A percentile compares a stretch with the other conserved stretches of the same genome.
Evolutionary conservation across 2,888 invertebrate genomes (phyloP).

Genomic region (Xestobium rufovillosum): DNA sequence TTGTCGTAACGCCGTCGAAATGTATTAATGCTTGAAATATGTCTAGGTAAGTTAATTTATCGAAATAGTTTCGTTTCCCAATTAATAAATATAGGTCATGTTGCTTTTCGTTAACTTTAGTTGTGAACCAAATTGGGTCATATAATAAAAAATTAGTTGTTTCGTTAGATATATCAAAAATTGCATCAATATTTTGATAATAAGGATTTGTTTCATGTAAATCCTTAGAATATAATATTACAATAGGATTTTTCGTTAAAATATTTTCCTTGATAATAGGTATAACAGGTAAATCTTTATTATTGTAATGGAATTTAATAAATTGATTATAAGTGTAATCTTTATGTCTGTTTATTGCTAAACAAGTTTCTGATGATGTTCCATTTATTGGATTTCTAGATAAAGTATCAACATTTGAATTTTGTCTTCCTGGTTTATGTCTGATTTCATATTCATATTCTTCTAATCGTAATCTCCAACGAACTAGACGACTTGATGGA

Average conservation of each 20-base stretch:
- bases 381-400: constrained; percentile 8
- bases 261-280: neutral
- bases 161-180: neutral
- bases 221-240: neutral
- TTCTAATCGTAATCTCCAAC: constrained; percentile 23
- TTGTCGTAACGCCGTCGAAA: no score
- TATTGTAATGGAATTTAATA: constrained; percentile 1
- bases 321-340: neutral
- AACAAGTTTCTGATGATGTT: no score
- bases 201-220: neutral
- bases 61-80: neutral
- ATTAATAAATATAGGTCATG: neutral
- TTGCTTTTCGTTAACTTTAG: no score
- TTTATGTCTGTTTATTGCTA: neutral
- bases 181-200: neutral
- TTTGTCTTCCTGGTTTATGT: constrained; percentile 23
- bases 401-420: constrained; percentile 16
- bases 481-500: constrained; percentile 22
- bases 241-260: neutral
- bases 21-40: neutral
- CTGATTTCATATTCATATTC: constrained; percentile 23
- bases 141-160: neutral
- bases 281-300: neutral
- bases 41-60: neutral
- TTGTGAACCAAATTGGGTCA: neutral